These are phyloP conservation scores for Heliconius nattereri DNA, from an alignment of 1,140 invertebrate genomes.

Conservation along the genomic window DNA sequence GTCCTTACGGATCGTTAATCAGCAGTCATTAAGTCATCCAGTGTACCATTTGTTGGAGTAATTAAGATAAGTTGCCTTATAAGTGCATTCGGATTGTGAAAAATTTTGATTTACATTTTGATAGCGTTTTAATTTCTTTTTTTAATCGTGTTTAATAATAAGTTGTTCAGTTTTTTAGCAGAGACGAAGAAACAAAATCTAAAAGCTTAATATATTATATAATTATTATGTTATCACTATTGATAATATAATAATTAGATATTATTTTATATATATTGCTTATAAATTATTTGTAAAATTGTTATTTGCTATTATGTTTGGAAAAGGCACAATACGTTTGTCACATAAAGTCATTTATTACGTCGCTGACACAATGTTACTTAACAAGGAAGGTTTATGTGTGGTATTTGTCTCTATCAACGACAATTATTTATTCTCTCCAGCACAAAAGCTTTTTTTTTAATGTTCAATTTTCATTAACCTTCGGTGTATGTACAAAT, in stretches of 20 bases:
- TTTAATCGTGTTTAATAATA: neutral
- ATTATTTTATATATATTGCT: too few relatives aligned
- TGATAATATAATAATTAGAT: too few relatives aligned
- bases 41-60: slow-evolving; percentile 36
- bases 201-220: neutral
- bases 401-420: slow-evolving; percentile 37
- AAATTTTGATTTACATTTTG: slow-evolving; percentile 13
- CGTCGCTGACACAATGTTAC: slow-evolving; percentile 7
- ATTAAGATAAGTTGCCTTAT: slow-evolving; percentile 34
- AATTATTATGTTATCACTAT: neutral
- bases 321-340: neutral
- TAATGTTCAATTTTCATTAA: neutral
- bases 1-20: slow-evolving; percentile 56
- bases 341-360: slow-evolving; percentile 1
- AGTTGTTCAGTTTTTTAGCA: neutral
- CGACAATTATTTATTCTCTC: slow-evolving; percentile 21
- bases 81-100: slow-evolving; percentile 29
- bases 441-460: neutral
- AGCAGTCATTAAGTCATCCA: slow-evolving; percentile 47
- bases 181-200: neutral
- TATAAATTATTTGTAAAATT: neutral
- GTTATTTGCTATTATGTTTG: neutral
- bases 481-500: neutral
- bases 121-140: neutral
- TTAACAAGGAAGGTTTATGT: slow-evolving; percentile 30